Conservation (phyloP, 2,113 vertebrate genomes). For the Aramus guarauna region DNA sequence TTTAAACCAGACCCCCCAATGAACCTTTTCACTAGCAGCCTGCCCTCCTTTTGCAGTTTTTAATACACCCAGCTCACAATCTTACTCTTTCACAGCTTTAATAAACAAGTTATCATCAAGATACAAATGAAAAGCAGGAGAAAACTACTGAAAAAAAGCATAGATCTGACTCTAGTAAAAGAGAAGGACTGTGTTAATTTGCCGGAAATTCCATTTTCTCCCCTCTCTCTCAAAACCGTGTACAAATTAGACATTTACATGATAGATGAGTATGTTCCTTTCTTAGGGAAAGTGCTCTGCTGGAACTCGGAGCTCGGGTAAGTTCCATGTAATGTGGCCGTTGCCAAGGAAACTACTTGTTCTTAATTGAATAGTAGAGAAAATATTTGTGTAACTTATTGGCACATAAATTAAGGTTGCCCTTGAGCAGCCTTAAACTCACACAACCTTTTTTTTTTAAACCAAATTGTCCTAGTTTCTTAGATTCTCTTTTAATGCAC, state of each 20-base stretch:
- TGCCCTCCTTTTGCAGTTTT: neutral
- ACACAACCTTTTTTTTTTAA: slow-evolving; percentile 56
- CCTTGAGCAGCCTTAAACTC: slow-evolving; percentile 60
- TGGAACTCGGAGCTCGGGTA: slow-evolving; percentile 42
- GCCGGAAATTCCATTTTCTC: slow-evolving; percentile 51
- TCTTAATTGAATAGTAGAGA: slow-evolving; percentile 72
- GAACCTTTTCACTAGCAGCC: neutral
- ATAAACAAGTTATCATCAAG: neutral
- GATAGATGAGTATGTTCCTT: slow-evolving; percentile 60
- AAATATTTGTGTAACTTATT: slow-evolving; percentile 75
- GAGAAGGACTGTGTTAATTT: neutral
- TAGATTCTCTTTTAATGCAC: slow-evolving; percentile 63
- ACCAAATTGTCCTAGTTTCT: slow-evolving; percentile 65
- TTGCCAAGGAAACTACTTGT: slow-evolving; percentile 68
- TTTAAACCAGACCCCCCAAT: neutral
- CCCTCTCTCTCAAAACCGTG: slow-evolving; percentile 47
- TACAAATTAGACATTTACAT: slow-evolving; percentile 69
- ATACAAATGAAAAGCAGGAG: neutral
- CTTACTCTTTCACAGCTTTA: neutral
- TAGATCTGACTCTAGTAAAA: neutral
- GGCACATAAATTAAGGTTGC: slow-evolving; percentile 72
- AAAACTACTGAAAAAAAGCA: neutral
- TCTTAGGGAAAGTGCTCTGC: slow-evolving; percentile 57
- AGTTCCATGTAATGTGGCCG: slow-evolving; percentile 55
- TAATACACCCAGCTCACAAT: neutral